Base-by-base conservation (phyloP, 2,888 invertebrate genomes). In the Platerodrilus igneus region DNA sequence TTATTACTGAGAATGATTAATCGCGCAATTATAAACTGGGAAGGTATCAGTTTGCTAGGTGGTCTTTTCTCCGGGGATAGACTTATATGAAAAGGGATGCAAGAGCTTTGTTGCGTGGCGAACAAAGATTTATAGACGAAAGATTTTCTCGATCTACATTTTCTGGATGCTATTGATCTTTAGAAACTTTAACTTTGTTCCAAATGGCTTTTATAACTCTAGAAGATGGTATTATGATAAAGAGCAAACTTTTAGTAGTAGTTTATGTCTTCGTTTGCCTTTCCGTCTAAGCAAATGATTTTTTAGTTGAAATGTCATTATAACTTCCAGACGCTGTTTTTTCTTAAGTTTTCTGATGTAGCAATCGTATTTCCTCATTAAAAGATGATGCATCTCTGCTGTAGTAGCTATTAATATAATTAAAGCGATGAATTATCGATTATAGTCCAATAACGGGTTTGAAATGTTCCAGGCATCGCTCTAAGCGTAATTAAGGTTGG, bases 131-230 rank as follows among this genome's bases (percentile, higher is more conserved):
- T 57, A 53, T 56, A 51, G 54, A 46, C 46, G 51, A 38, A 42
- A 42, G 52, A 60, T 56, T 52, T 54, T 54, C 50, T 46, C 51
- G 50, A 53, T 53, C 52, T 45, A 46, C 53, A 56, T 54, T 56
- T 53, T 56, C 55, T 48, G 54, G 48, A 51, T 53, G 51, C 55
- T 50, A 52, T 53, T 51, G 51, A 53, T 55, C 53, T 53, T 52
- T 47, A 48, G 53, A 46, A 58, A 58, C 52, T 59, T 53, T 53
- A 54, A 53, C 52, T 47, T 52, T 49, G 50, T 56, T 58, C 58
- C 53, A 56, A 57, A 56, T 53, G 51, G 54, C 55, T 54, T 56
- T 57, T 53, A 50, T 55, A 51, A 48, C 42, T 44, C 43, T 39
- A 37, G 41, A 41, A n/a, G n/a, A 37, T 38, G 37, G 43, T 32